A percentile compares a stretch with the other conserved stretches of the same genome.
Conservation (phyloP, 2,888 invertebrate species). For the Parnassius apollo region DNA sequence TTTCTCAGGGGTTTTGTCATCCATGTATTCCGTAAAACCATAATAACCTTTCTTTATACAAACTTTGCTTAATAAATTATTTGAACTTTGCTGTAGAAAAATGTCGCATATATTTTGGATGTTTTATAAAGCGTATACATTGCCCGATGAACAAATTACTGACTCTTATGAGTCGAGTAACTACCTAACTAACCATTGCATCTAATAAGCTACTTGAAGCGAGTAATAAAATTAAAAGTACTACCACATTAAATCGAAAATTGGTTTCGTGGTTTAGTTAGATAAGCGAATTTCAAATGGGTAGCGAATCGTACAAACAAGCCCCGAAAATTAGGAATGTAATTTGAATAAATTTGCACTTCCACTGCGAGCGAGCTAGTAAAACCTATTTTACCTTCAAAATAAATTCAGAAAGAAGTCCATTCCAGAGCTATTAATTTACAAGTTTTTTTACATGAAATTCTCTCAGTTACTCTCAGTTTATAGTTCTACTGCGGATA, state of each 20-base stretch:
- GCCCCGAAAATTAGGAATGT: conserved; percentile 35
- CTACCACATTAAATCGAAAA: conserved; percentile 25
- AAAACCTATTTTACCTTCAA: conserved; percentile 28
- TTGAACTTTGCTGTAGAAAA: no score
- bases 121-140: not conserved
- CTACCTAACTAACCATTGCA: not conserved
- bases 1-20: no score
- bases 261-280: conserved; percentile 30
- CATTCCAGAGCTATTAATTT: not conserved
- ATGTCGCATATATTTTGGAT: not conserved
- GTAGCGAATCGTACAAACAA: conserved; percentile 35
- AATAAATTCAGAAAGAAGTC: conserved; percentile 19
- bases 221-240: not conserved
- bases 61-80: no score
- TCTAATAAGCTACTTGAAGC: not conserved
- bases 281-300: conserved; percentile 31
- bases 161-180: not conserved
- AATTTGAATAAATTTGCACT: conserved; percentile 37
- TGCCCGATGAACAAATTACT: not conserved
- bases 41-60: no score
- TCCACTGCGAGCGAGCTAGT: conserved; percentile 28
- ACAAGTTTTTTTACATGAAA: no score
- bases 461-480: no score
- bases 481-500: no score
- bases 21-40: no score